Conservation (phyloP, 2,797 vertebrate species). For the Cuculus canorus region DNA sequence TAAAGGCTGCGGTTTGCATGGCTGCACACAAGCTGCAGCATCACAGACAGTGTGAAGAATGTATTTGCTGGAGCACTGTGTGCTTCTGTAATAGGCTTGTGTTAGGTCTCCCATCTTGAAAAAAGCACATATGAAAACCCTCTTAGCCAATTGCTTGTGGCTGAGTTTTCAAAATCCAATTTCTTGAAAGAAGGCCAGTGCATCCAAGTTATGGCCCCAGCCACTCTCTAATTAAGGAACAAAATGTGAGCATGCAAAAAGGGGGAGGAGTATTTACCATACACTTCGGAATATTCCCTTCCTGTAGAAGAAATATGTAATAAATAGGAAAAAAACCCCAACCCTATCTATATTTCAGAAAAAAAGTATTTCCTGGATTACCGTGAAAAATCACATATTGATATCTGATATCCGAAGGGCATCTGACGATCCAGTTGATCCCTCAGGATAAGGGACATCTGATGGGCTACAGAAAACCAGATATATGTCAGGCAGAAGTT, state of each 20-base stretch:
- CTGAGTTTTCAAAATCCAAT: not conserved
- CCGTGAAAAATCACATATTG: not conserved
- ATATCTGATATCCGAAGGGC: not conserved
- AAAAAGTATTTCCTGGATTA: not conserved
- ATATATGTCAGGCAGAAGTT: not conserved
- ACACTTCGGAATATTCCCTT: not conserved
- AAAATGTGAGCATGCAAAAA: not conserved
- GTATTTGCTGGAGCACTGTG: not conserved
- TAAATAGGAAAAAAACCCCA: not conserved
- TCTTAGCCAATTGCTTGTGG: not conserved
- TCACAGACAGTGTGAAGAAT: not conserved
- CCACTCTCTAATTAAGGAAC: not conserved
- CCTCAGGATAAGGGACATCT: not conserved
- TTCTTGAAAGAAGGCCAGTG: not conserved
- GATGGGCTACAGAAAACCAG: not conserved
- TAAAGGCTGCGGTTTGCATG: not conserved
- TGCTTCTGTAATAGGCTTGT: not conserved
- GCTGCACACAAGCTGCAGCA: not conserved
- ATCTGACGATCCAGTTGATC: not conserved
- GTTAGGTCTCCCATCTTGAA: not conserved
- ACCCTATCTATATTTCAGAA: not conserved
- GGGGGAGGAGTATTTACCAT: not conserved
- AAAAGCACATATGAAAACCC: not conserved
- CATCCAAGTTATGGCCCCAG: not conserved
- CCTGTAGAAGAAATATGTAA: not conserved